Base-by-base conservation (phyloP, 2,888 invertebrate species). In the Ctenicera cuprea region DNA sequence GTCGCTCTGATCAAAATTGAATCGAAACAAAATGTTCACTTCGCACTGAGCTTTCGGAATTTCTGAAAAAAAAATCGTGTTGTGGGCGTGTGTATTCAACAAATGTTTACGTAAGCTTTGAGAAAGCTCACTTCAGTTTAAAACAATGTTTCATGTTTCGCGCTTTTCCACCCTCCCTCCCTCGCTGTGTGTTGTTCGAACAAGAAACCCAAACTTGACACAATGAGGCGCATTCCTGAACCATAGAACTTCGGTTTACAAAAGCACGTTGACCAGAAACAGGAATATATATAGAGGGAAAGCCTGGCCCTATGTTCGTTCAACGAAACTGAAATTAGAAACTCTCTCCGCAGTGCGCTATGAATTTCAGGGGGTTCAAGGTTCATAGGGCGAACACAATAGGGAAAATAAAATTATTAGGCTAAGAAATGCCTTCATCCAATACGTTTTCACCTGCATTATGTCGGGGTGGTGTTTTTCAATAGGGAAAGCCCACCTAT, bases 381-480 rank as follows among this genome's bases (percentile, higher is more conserved):
- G 52, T 52, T 52, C 52, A 54, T 52, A 54, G 65, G 65, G 38
- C 52, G 20, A 33, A 14, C 52, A 54, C 65, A 65, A 65, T 65
- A 37, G 65, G 30, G 26, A 48, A 43, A 50, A 65, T 52, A 50
- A 37, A 65, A 65, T 65, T 48, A 65, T 52, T 65, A 38, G 38
- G 18, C 9, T 48, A 48, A 48, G 48, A 48, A 48, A 14, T 48
- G 20, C 18, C 26, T 48, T 4, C 18, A 18, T 3, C 48, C 20
- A 11, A 5, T 3, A n/a, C 22, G 26, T 11, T 52, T 52, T 3
- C n/a, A 52, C n/a, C 26, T 52, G 22, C 26, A 33, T 54, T 54
- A 30, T 26, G 22, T n/a, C 14, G 30, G n/a, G n/a, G 33, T 54
- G 3, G 54, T 33, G 54, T 54, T 26, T 26, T 54, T 54, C 54